Conservation (phyloP, 2,797 vertebrate species). For the Limosa lapponica region DNA sequence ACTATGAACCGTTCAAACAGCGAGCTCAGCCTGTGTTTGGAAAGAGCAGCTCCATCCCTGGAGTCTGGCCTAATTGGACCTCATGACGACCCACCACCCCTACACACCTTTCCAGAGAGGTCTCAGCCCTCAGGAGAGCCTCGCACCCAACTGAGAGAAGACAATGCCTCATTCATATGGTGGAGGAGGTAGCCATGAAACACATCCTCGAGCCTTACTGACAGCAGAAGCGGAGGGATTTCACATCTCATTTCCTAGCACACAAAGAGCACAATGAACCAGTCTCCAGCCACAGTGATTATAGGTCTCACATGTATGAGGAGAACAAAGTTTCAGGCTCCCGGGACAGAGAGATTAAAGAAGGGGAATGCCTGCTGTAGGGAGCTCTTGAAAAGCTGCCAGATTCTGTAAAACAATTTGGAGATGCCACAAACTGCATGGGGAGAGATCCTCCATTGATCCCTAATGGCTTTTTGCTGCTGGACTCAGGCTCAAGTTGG, state of each 20-base stretch:
- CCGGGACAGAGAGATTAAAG: background rate
- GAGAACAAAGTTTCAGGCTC: background rate
- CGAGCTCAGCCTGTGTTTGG: background rate
- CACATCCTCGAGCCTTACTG: background rate
- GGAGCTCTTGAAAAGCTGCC: background rate
- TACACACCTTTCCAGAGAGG: background rate
- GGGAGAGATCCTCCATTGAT: background rate
- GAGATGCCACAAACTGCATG: background rate
- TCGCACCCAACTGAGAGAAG: background rate
- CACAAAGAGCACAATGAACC: background rate
- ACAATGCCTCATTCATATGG: background rate
- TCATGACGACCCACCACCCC: background rate
- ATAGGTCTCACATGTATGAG: fast-evolving
- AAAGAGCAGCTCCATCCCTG: background rate
- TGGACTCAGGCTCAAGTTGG: background rate
- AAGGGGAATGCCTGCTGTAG: background rate
- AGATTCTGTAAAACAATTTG: background rate
- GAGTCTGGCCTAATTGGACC: background rate
- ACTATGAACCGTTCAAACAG: background rate
- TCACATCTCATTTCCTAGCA: background rate
- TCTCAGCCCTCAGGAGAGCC: background rate
- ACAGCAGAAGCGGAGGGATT: background rate
- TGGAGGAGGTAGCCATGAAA: background rate
- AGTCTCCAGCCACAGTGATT: background rate
- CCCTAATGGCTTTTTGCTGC: background rate